Evolutionary conservation across 2,797 vertebrate species (phyloP).

Genomic region (Artibeus jamaicensis): DNA sequence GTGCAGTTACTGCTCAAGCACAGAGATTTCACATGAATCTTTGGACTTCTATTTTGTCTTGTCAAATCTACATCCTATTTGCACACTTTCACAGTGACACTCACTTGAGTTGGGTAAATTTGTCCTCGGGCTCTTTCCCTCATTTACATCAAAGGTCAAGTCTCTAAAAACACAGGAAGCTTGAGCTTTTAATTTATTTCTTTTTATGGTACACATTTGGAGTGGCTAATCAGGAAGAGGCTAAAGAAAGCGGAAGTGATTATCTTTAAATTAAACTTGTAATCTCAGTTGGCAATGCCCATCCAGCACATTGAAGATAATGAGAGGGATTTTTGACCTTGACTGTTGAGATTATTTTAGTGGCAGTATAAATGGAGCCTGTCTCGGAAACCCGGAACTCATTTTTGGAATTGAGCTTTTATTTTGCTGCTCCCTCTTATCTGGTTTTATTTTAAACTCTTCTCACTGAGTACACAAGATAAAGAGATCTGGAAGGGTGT

Average conservation of each 20-base stretch:
- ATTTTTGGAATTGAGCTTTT: background rate
- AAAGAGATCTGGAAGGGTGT: background rate
- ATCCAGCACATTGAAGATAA: background rate
- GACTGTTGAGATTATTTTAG: background rate
- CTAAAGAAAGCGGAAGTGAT: background rate
- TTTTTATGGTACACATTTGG: background rate
- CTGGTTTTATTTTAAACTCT: background rate
- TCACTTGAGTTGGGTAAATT: background rate
- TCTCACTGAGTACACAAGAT: background rate
- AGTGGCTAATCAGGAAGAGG: background rate
- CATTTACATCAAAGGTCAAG: background rate
- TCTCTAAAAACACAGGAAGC: background rate
- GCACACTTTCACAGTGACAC: background rate
- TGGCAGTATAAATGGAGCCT: background rate
- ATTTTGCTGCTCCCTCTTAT: background rate
- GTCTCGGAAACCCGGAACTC: background rate
- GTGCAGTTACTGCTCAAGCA: background rate
- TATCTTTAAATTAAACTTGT: background rate
- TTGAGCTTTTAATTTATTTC: background rate
- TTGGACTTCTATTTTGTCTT: background rate
- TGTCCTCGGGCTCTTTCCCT: background rate
- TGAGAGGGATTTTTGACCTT: background rate
- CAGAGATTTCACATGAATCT: background rate
- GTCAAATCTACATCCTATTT: background rate
- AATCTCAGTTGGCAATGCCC: background rate